Conservation (phyloP, 1,140 invertebrate species). For the Papilio xuthus region DNA sequence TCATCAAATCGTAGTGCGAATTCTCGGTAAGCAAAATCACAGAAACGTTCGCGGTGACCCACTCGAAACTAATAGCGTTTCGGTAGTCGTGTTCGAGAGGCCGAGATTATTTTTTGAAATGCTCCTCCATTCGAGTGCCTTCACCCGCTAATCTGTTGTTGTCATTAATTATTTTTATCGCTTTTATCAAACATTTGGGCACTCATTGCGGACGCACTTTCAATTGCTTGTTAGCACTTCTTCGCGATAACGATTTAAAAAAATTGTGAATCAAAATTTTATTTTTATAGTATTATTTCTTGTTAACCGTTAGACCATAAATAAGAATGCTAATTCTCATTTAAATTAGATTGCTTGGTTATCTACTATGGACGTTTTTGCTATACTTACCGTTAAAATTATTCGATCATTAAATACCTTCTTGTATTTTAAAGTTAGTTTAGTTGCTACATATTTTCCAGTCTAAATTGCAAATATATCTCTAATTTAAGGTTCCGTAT, state of each 20-base stretch:
- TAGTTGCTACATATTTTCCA: background rate
- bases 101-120: conserved; percentile 79
- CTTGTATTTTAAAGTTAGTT: background rate
- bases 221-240: conserved; percentile 68
- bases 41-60: conserved; percentile 70
- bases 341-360: no score
- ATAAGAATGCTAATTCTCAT: no score
- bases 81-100: conserved; percentile 71
- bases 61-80: conserved; percentile 76
- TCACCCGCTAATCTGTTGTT: conserved; percentile 74
- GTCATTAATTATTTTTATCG: conserved; percentile 81
- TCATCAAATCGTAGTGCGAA: conserved; percentile 39
- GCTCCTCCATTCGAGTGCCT: conserved; percentile 78
- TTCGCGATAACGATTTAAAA: conserved; percentile 40
- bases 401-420: no score
- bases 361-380: no score
- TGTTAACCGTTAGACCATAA: background rate
- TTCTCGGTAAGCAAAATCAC: conserved; percentile 64
- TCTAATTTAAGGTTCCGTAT: background rate
- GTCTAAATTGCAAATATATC: background rate
- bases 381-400: no score
- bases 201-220: conserved; percentile 57
- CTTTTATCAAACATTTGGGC: conserved; percentile 77
- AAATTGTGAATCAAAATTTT: background rate
- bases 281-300: no score